These are phyloP conservation scores for Rhinolophus ferrumequinum DNA, from an alignment of 2,113 vertebrate genomes.

Conservation along the genomic window DNA sequence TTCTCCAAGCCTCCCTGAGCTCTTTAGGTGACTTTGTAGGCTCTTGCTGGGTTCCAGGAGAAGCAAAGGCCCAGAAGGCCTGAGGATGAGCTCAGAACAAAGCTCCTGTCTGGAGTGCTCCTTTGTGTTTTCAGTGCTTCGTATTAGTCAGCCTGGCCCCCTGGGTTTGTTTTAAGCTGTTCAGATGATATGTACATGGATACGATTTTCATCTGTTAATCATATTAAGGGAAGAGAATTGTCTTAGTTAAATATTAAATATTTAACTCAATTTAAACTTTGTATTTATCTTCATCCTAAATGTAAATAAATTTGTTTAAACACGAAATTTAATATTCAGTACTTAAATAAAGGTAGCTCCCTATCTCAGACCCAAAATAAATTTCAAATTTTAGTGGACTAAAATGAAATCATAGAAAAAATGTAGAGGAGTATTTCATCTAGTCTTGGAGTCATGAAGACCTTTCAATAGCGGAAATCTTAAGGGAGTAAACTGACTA, in stretches of 20 bases:
- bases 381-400: conserved; percentile 34
- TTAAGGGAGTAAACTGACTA: neutral
- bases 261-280: neutral
- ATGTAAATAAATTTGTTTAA: too few species aligned
- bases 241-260: neutral
- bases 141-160: neutral
- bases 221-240: neutral
- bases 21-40: neutral
- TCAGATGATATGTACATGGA: neutral
- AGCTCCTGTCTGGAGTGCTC: neutral
- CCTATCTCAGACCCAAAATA: neutral
- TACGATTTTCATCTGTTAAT: neutral
- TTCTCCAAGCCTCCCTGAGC: neutral
- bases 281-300: too few species aligned
- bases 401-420: conserved; percentile 36
- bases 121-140: neutral
- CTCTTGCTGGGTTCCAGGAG: neutral
- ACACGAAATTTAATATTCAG: neutral
- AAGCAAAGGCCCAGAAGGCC: neutral
- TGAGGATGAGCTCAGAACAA: neutral
- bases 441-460: neutral
- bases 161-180: neutral
- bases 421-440: neutral
- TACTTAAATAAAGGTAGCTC: neutral
- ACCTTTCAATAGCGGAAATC: neutral